Evolutionary conservation across 2,113 vertebrate species (phyloP), one percentile per base, ranked within the genome.

Genomic region (Neolamprologus toae): DNA sequence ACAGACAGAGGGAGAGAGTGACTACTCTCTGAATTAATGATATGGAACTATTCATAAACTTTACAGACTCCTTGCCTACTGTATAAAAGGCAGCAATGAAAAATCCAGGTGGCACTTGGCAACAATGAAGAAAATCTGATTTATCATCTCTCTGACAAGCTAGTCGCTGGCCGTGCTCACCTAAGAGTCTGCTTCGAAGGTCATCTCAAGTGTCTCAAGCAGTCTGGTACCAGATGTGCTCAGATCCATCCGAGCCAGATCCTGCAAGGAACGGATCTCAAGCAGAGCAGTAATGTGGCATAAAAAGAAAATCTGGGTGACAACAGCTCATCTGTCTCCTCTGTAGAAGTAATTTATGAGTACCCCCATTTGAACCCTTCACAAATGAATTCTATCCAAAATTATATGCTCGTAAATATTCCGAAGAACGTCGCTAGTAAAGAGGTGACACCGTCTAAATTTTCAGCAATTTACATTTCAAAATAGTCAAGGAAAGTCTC

Each of bases 271-370:
- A 40, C 63, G 4, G 28, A 92, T 91, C 55, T 84, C 80, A 85
- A 76, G 88, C 84, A 86, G 82, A 91, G 80, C 86, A 89, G 86
- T 88, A 91, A 93, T 91, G 89, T 92, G 80, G 84, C 89, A 92
- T 85, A 68, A 90, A 76, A 91, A 90, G 89, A 93, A 92, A 91
- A 81, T 86, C 80, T 87, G 71, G 81, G 89, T 88, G 90, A 94
- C 90, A 95, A 91, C 88, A 91, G 88, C 83, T 90, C 87, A 91
- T 91, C 86, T 89, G 86, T 94, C 89, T 91, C 83, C 83, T 51
- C 81, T 86, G 85, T 85, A 87, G 82, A 73, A 47, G 89, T 85
- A 86, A 91, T 93, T 95, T 92, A 94, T 89, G 78, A 89, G 83
- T 47, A 73, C 51, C 81, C 80, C 80, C 68, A 85, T 93, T 90